A percentile compares a stretch with the other conserved stretches of the same genome.
Conservation (phyloP, 1,140 invertebrate genomes). For the Trinorchestia longiramus region DNA sequence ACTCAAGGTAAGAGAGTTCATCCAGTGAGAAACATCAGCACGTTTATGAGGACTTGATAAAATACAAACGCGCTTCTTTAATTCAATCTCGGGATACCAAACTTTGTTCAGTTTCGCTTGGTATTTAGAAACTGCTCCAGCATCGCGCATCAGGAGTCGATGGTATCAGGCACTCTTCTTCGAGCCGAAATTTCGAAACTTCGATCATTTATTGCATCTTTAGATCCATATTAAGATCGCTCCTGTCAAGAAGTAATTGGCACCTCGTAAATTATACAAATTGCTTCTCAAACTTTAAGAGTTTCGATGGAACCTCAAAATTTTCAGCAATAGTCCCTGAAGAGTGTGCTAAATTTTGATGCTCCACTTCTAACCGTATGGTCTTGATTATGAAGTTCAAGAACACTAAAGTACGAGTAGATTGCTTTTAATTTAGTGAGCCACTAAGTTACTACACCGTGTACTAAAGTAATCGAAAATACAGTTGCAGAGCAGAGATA, state of each 20-base stretch:
- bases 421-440: no score
- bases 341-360: neutral
- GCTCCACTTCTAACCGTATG: neutral
- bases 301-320: neutral
- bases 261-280: constrained; percentile 51
- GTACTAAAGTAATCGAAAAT: neutral
- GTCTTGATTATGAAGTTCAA: neutral
- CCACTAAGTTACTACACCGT: no score
- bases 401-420: neutral
- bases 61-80: neutral
- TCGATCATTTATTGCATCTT: constrained; percentile 50
- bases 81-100: neutral
- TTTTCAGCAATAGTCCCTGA: neutral
- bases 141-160: neutral
- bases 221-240: constrained; percentile 43
- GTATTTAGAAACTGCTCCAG: neutral
- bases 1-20: neutral
- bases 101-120: neutral
- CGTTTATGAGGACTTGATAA: neutral
- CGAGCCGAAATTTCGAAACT: constrained; percentile 8
- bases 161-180: neutral
- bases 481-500: no score
- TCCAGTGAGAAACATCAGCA: neutral
- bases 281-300: constrained; percentile 29
- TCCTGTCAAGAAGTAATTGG: constrained; percentile 43